Base-by-base conservation (phyloP, 2,888 invertebrate species). In the Rhyacophila evoluta region DNA sequence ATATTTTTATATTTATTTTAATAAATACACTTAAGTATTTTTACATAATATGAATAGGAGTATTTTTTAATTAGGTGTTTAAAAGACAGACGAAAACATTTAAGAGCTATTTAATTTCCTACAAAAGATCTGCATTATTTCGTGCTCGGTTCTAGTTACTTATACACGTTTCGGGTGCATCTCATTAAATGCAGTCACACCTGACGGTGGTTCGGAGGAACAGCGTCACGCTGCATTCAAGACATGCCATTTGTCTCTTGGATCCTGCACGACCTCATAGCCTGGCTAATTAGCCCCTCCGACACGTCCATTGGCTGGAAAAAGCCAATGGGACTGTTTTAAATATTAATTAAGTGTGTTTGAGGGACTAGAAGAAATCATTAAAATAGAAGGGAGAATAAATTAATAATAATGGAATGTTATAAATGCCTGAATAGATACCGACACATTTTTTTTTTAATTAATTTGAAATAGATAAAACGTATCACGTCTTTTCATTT, bases 241-340 rank as follows among this genome's bases (percentile, higher is more conserved):
- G 55, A 29, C 78, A 78, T 75, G 78, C 78, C 80, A 81, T 81
- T 81, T 79, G 81, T 81, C 83, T 79, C 70, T 73, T 72, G 68
- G 76, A 41, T 36, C 55, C 78, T 36, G 78, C 79, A 79, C 81
- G 81, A 80, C 82, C 82, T 72, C 72, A 55, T 55, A 19, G 76
- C 79, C 39, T 39, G 55, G 81, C 80, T 80, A 81, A 80, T 81
- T 81, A 82, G 81, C 74, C 76, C 71, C 79, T 39, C 76, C 74
- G 78, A 78, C 78, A 78, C 78, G 75, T 78, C 78, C 75, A 55
- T 55, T 55, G 55, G 55, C 8, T 55, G 25, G 19, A 55, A 19
- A 55, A 55, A 55, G 15, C 55, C 55, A 55, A 55, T 55, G 55
- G 55, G 55, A 55, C 55, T 25, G 25, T 55, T 55, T 55, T 55